Conservation (phyloP, 2,797 vertebrate genomes). For the Corythornis leucogaster region DNA sequence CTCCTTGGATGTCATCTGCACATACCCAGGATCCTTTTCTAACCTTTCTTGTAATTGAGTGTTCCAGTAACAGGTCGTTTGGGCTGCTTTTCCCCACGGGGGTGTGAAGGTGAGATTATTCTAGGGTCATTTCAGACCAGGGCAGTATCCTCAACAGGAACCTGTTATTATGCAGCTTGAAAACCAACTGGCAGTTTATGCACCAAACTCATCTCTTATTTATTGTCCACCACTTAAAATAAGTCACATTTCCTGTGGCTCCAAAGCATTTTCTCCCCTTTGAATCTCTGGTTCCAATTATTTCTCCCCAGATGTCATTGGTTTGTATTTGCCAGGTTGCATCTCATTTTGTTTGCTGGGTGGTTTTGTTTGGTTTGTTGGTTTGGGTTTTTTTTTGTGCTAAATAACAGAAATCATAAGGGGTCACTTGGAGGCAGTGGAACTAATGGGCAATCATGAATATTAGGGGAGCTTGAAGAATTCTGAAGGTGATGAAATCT, state of each 20-base stretch:
- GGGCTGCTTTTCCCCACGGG: neutral
- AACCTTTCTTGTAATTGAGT: neutral
- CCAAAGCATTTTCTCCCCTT: constrained; percentile 15
- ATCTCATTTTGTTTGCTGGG: constrained; percentile 34
- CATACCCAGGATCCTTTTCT: neutral
- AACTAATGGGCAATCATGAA: constrained; percentile 48
- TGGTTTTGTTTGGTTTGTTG: neutral
- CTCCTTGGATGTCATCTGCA: neutral
- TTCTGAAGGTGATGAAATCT: constrained; percentile 61
- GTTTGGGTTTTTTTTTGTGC: neutral
- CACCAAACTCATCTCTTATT: constrained; percentile 32
- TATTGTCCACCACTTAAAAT: constrained; percentile 40
- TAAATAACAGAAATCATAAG: constrained; percentile 11
- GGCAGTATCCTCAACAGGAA: neutral
- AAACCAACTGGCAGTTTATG: neutral
- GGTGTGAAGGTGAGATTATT: neutral
- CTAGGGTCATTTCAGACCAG: neutral
- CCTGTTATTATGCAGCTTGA: neutral
- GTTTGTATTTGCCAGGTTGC: constrained; percentile 30
- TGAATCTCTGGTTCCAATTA: constrained; percentile 27
- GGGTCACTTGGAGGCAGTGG: constrained; percentile 46
- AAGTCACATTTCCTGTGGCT: constrained; percentile 25
- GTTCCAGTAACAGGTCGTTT: neutral
- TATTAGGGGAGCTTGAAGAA: constrained; percentile 47
- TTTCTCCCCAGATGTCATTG: constrained; percentile 8